A percentile compares a stretch with the other conserved stretches of the same genome.
Evolutionary conservation across 30 jellyfish, hydroid and myxozoan genomes (phyloP).

Genomic region (Chrysaora quinquecirrha): DNA sequence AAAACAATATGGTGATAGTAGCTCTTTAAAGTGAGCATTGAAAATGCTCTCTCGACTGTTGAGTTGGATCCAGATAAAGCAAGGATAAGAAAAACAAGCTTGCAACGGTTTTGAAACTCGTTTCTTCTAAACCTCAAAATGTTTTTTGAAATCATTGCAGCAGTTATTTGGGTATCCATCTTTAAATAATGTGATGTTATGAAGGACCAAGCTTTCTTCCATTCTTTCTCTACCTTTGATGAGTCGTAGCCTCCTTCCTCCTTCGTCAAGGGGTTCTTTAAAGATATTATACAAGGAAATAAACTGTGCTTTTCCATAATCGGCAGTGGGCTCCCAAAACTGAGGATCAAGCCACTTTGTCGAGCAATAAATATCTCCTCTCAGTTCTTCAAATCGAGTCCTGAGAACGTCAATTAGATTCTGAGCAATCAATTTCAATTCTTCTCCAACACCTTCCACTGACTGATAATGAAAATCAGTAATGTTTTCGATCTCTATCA

Average conservation of each 20-base stretch:
- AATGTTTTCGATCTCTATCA: background rate
- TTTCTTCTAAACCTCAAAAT: slow-evolving; percentile 4
- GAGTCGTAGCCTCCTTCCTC: background rate
- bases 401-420: background rate
- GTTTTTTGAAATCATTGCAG: slow-evolving; percentile 7
- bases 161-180: background rate
- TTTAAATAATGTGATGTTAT: background rate
- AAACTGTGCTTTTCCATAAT: no score
- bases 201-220: background rate
- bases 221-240: slow-evolving; percentile 10
- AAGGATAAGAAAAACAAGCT: slow-evolving; percentile 29
- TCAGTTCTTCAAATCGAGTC: background rate
- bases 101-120: slow-evolving; percentile 13
- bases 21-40: slow-evolving; percentile 27
- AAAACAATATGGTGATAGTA: no score
- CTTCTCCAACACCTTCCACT: background rate
- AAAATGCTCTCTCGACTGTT: no score
- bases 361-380: background rate
- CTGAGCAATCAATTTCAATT: background rate
- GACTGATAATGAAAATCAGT: background rate
- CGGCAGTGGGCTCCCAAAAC: background rate
- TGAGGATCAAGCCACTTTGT: background rate
- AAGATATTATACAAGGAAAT: no score
- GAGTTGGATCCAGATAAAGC: slow-evolving; percentile 31
- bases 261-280: no score